phyloP scores from a whole-genome alignment of 2,888 invertebrate genomes.

The Parelbella ahira region DNA sequence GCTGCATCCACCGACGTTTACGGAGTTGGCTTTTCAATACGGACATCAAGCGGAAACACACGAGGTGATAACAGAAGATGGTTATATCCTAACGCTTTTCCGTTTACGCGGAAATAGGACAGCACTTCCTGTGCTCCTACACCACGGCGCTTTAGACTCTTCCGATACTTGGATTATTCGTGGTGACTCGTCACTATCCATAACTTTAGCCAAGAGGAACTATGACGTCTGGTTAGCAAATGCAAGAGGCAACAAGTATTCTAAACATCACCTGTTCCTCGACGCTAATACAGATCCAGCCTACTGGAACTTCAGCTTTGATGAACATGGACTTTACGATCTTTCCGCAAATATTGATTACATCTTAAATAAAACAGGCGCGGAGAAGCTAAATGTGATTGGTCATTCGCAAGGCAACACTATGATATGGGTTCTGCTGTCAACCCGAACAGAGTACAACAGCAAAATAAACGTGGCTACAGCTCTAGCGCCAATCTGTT shows the following conservation, averaged over 20 bases:
- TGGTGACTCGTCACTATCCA: constrained; percentile 37
- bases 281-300: constrained; percentile 43
- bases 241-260: constrained; percentile 81
- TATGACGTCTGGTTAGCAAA: constrained; percentile 52
- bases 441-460: constrained; percentile 75
- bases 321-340: constrained; percentile 85
- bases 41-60: constrained; percentile 32
- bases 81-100: constrained; percentile 39
- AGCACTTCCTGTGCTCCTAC: constrained; percentile 34
- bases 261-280: constrained; percentile 65
- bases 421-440: constrained; percentile 70
- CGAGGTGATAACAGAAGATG: constrained; percentile 40
- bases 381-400: constrained; percentile 76
- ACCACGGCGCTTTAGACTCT: constrained; percentile 40
- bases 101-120: constrained; percentile 34
- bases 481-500: constrained; percentile 79
- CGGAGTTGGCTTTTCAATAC: background rate
- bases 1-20: background rate
- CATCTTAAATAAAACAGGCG: constrained; percentile 56
- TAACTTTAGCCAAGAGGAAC: constrained; percentile 33
- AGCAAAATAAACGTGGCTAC: constrained; percentile 70
- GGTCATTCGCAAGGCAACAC: constrained; percentile 85
- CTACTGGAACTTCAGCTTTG: constrained; percentile 80
- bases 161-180: constrained; percentile 39
- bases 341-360: constrained; percentile 80